phyloP scores from a whole-genome alignment of 2,888 invertebrate species.

The Oligia strigilis region DNA sequence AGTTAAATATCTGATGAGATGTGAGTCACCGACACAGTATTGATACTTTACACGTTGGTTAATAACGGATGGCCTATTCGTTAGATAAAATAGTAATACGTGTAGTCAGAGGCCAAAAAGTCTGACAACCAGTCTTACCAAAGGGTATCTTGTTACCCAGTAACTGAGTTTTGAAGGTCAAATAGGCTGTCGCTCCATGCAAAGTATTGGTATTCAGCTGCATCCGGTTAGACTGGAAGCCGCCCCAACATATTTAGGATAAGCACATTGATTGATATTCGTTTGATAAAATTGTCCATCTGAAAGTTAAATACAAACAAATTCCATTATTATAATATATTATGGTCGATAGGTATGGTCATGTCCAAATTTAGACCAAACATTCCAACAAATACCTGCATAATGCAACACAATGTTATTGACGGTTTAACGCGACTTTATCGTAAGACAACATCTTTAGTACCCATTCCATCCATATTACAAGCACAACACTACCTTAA shows the following conservation, averaged over 20 bases:
- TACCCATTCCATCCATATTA: not conserved
- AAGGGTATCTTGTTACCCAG: not conserved
- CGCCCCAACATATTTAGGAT: not conserved
- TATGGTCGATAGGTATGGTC: not conserved
- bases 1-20: not conserved
- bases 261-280: not conserved
- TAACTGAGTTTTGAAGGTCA: not conserved
- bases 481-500: not conserved
- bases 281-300: not conserved
- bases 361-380: not conserved
- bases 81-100: not conserved
- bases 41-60: not conserved
- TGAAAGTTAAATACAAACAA: not conserved
- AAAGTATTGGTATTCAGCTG: too few relatives aligned
- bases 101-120: not conserved
- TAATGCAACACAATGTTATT: conserved; percentile 13
- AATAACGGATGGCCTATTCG: not conserved
- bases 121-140: not conserved
- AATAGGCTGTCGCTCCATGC: too few relatives aligned
- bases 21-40: not conserved
- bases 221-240: not conserved
- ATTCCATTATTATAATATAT: conserved; percentile 2
- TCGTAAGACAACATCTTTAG: conserved; percentile 18
- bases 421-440: conserved; percentile 12
- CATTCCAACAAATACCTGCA: not conserved